These are phyloP conservation scores for Pseudorectes ferrugineus DNA, from an alignment of 2,113 vertebrate genomes.

Conservation along the genomic window DNA sequence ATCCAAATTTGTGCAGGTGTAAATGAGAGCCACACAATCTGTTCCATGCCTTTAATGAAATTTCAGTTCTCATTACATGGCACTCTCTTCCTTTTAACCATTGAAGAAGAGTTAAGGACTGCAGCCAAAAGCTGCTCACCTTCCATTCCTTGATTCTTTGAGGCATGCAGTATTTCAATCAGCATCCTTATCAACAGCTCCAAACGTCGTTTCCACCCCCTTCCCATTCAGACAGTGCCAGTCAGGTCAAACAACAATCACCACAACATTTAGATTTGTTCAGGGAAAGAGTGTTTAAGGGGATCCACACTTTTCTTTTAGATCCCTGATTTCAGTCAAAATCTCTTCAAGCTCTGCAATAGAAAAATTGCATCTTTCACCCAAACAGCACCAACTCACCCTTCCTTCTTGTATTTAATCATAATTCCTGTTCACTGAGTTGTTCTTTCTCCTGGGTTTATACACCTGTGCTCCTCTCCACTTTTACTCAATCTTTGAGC, in stretches of 20 bases:
- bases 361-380: not conserved
- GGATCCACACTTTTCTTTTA: not conserved
- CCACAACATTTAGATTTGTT: not conserved
- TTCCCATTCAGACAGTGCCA: not conserved
- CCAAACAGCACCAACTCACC: not conserved
- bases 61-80: not conserved
- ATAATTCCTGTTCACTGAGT: not conserved
- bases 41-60: not conserved
- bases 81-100: not conserved
- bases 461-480: not conserved
- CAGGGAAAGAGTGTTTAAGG: not conserved
- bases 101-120: not conserved
- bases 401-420: not conserved
- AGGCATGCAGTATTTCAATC: not conserved
- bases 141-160: not conserved
- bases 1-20: constrained; percentile 14
- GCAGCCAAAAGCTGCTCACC: not conserved
- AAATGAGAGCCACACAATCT: not conserved
- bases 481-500: not conserved
- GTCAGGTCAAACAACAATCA: not conserved
- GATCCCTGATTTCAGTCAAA: not conserved
- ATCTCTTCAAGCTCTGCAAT: not conserved
- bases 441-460: not conserved
- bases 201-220: not conserved
- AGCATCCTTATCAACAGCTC: not conserved